Percentiles rank a stretch among this genome's conserved stretches.
Evolutionary conservation across 1,140 invertebrate genomes (phyloP).

Genomic region (Tigriopus japonicus): DNA sequence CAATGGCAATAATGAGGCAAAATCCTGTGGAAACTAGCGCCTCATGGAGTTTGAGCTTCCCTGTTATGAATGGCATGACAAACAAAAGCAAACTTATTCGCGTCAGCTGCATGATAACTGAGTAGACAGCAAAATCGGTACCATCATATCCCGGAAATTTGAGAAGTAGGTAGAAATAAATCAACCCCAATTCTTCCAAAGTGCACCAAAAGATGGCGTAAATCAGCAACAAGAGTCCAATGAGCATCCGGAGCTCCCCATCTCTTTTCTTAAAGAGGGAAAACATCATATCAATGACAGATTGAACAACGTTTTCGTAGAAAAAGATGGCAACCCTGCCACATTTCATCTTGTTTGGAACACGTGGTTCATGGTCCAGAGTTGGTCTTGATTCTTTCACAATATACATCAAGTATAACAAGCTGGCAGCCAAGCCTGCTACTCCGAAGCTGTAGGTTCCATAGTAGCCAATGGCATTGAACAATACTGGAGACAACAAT

Average conservation of each 20-base stretch:
- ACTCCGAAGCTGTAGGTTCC: not conserved
- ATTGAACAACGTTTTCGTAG: not conserved
- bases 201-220: not conserved
- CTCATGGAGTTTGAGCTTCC: too few relatives aligned
- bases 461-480: not conserved
- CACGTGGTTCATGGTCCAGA: too few relatives aligned
- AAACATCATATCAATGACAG: not conserved
- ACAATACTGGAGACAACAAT: not conserved
- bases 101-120: not conserved
- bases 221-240: not conserved
- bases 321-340: not conserved
- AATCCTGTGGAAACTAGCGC: too few relatives aligned
- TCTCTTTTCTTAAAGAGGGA: not conserved
- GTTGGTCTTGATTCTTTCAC: not conserved
- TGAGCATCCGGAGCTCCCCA: not conserved
- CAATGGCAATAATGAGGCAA: too few relatives aligned
- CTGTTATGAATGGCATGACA: not conserved
- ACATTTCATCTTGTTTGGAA: not conserved
- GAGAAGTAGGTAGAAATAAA: not conserved
- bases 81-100: not conserved
- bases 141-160: not conserved
- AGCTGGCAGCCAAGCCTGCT: not conserved
- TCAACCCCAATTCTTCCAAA: not conserved
- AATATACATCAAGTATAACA: not conserved
- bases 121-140: not conserved